Conservation (phyloP, 2,797 vertebrate species). For the Eulemur mongoz region DNA sequence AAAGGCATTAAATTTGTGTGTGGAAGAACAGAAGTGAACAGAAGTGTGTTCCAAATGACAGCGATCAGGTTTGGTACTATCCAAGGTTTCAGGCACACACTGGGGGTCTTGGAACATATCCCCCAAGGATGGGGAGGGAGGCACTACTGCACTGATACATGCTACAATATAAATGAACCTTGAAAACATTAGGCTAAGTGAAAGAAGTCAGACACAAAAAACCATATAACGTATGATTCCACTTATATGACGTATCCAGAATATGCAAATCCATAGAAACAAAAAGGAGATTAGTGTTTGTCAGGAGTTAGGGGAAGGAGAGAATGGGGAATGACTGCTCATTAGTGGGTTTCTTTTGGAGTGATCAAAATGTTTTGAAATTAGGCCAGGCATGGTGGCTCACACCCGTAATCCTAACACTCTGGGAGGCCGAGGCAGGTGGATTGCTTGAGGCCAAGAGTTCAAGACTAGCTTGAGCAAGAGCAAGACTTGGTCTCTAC, state of each 20-base stretch:
- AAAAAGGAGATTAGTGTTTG: background rate
- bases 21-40: background rate
- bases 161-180: background rate
- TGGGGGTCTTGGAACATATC: background rate
- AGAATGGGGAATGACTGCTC: background rate
- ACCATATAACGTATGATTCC: background rate
- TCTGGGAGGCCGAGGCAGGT: too few relatives aligned
- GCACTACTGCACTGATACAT: background rate
- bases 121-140: background rate
- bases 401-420: too few relatives aligned
- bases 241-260: background rate
- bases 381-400: background rate
- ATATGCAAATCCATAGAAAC: background rate
- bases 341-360: background rate
- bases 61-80: background rate
- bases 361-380: background rate
- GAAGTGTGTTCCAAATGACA: background rate
- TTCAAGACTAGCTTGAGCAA: too few relatives aligned
- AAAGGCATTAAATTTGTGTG: background rate
- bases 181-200: background rate
- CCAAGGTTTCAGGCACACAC: background rate
- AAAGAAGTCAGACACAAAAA: background rate
- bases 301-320: background rate
- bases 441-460: too few relatives aligned
- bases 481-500: too few relatives aligned